phyloP scores from a whole-genome alignment of 1,140 invertebrate species.

The Caenorhabditis brenneri region DNA sequence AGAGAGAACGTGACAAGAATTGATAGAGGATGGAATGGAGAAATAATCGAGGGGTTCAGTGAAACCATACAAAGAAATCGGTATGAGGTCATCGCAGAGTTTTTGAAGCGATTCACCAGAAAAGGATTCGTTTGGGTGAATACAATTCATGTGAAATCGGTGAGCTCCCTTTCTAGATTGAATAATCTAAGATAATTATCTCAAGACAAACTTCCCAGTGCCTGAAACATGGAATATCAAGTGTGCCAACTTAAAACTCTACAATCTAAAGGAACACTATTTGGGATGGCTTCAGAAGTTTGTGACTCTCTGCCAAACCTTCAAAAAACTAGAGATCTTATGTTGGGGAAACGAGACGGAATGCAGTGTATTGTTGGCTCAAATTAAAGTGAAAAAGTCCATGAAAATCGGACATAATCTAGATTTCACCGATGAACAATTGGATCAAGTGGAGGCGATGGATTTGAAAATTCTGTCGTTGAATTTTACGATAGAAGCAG shows the following conservation, averaged over 20 bases:
- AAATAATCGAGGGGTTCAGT: not conserved
- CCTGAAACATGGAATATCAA: not conserved
- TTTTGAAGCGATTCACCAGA: not conserved
- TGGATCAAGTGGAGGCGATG: not conserved
- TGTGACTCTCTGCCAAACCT: not conserved
- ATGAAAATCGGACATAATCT: not conserved
- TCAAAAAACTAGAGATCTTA: not conserved
- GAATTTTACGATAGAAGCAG: not conserved
- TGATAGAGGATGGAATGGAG: not conserved
- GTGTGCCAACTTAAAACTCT: not conserved
- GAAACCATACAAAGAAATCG: not conserved
- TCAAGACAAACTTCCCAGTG: not conserved
- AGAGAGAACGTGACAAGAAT: not conserved
- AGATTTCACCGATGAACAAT: not conserved
- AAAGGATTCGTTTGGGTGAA: not conserved
- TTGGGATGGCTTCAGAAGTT: not conserved
- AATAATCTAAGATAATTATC: not conserved
- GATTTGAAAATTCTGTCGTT: not conserved
- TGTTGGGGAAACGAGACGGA: not conserved
- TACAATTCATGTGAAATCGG: not conserved
- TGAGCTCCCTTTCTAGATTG: not conserved
- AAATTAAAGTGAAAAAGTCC: no score
- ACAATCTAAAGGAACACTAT: not conserved
- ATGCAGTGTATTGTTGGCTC: not conserved
- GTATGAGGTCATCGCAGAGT: not conserved